Conservation (phyloP, 2,888 invertebrate genomes). For the Thereva nobilitata region DNA sequence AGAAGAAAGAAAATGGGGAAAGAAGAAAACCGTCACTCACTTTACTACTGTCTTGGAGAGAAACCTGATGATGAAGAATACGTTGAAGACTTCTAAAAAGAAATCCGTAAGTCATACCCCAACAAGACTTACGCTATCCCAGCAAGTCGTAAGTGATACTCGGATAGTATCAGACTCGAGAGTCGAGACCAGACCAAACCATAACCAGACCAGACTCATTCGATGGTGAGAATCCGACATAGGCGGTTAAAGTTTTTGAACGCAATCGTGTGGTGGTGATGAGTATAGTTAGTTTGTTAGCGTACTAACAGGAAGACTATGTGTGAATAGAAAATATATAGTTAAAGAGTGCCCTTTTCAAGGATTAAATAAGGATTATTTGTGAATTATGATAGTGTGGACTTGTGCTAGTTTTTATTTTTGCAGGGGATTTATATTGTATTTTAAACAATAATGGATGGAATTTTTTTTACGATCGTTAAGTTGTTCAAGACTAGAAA, state of each 20-base stretch:
- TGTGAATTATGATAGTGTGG: too few species aligned
- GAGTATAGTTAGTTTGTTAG: background rate
- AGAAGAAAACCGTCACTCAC: too few species aligned
- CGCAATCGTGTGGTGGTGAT: conserved; percentile 4
- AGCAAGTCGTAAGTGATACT: conserved; percentile 22
- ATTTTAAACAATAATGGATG: too few species aligned
- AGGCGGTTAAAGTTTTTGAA: conserved; percentile 25
- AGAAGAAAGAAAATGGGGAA: too few species aligned
- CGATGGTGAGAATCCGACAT: conserved; percentile 26
- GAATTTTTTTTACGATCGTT: too few species aligned
- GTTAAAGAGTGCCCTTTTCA: background rate
- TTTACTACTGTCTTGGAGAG: too few species aligned
- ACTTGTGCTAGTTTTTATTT: too few species aligned
- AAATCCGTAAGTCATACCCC: conserved; percentile 27
- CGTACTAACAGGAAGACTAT: background rate
- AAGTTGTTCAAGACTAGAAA: too few species aligned
- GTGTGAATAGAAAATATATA: conserved; percentile 2
- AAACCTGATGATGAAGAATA: too few species aligned
- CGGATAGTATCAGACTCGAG: conserved; percentile 29
- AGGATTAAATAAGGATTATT: too few species aligned
- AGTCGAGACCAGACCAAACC: conserved; percentile 20
- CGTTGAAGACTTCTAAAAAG: conserved; percentile 10
- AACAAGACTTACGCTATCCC: conserved; percentile 26
- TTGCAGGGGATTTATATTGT: too few species aligned
- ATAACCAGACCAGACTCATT: conserved; percentile 30